Conservation (phyloP, 2,113 vertebrate genomes). For the Tupaia tana region DNA sequence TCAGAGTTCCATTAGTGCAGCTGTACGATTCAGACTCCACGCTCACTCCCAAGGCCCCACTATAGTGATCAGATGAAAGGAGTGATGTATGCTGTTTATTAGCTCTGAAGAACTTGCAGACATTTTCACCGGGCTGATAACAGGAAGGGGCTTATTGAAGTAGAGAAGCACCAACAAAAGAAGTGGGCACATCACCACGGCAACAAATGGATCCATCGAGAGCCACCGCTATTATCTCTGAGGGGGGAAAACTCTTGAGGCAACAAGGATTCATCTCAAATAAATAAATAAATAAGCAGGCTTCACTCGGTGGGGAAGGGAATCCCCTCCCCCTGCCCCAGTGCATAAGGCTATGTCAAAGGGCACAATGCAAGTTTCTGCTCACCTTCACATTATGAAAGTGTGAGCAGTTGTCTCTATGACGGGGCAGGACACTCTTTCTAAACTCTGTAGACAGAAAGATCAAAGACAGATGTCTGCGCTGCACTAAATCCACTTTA, state of each 20-base stretch:
- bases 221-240: slow-evolving; percentile 95
- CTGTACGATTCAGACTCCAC: slow-evolving; percentile 82
- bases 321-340: slow-evolving; percentile 80
- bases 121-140: slow-evolving; percentile 92
- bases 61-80: slow-evolving; percentile 91
- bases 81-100: slow-evolving; percentile 90
- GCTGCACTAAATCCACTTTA: slow-evolving; percentile 13
- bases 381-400: slow-evolving; percentile 28
- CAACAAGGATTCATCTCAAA: slow-evolving; percentile 90
- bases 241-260: slow-evolving; percentile 95
- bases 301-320: slow-evolving; percentile 82
- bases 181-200: slow-evolving; percentile 94
- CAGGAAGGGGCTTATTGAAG: slow-evolving; percentile 95
- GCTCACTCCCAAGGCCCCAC: slow-evolving; percentile 83
- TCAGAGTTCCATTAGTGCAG: slow-evolving; percentile 88
- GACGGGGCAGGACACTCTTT: not conserved
- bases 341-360: slow-evolving; percentile 77
- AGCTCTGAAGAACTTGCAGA: slow-evolving; percentile 91
- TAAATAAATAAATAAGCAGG: slow-evolving; percentile 85
- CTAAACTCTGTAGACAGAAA: slow-evolving; percentile 36
- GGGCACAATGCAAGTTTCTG: slow-evolving; percentile 79
- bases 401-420: not conserved
- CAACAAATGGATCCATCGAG: slow-evolving; percentile 99
- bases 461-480: not conserved
- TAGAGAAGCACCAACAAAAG: slow-evolving; percentile 90